Evolutionary conservation across 2,888 invertebrate genomes (phyloP), one percentile per base, ranked within the genome.

Genomic region (Helleia helle): DNA sequence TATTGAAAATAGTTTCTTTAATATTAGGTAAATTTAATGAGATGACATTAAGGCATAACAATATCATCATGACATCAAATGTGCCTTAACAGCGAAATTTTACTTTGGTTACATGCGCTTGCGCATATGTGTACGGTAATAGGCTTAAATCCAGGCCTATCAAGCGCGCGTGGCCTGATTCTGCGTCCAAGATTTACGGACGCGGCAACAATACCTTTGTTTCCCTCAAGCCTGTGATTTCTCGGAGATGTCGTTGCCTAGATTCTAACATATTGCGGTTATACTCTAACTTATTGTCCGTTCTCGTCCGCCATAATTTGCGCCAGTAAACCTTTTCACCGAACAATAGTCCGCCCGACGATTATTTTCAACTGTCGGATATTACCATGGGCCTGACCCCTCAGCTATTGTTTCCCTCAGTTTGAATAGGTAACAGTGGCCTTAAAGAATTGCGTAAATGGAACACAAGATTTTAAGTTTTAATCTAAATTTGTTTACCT

Each of bases 391-490:
- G 62, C 40, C 46, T 70, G 73, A 71, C 71, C 73, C 68, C 65
- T 64, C 73, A 67, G 71, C 71, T 65, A 79, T 81, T 80, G 80
- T 80, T 69, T 73, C 59, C 62, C 54, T 55, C 59, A 48, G 56
- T 64, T 72, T 75, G 68, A 77, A 80, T 77, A 62, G 73, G 62
- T 65, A 67, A 72, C 72, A 73, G 71, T 56, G 65, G 64, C 65
- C 66, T 67, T 68, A 67, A 66, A 58, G 50, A 52, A 60, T 76
- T 74, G 76, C 69, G 73, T 64, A 80, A 79, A 65, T 75, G 57
- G 71, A 65, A 74, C 79, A 61, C 25, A 11, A 56, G 62, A 18
- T 18, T 18, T 11, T 18, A 12, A 7, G 18, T 9, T 17, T n/a
- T 30, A 13, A 29, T 13, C 7, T 7, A 22, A 3, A 22, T n/a